A percentile compares a stretch with the other conserved stretches of the same genome.
Conservation (phyloP, 2,797 vertebrate species). For the Crocodylus rhombifer region DNA sequence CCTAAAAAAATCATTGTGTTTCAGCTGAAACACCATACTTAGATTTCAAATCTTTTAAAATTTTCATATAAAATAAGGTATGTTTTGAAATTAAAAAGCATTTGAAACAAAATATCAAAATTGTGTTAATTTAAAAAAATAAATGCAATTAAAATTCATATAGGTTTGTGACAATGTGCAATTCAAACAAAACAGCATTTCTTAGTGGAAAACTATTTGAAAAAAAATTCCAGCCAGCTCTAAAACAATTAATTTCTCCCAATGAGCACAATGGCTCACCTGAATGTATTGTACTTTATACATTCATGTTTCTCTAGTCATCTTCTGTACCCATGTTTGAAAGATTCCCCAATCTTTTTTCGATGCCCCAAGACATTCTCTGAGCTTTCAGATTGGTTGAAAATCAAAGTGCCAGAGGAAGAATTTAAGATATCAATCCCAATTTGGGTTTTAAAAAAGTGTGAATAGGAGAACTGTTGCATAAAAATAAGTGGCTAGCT, state of each 20-base stretch:
- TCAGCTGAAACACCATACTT: no score
- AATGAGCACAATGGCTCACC: not conserved
- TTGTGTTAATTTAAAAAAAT: no score
- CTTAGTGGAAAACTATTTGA: not conserved
- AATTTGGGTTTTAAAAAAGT: conserved; percentile 56
- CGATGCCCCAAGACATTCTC: not conserved
- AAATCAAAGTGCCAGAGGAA: conserved; percentile 26
- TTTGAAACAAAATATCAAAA: not conserved
- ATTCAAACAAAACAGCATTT: conserved; percentile 25
- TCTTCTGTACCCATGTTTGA: not conserved
- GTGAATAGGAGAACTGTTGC: conserved; percentile 67
- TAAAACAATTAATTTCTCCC: not conserved
- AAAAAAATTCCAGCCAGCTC: not conserved
- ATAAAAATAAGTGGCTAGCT: conserved; percentile 63
- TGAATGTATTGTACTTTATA: not conserved
- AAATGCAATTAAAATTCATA: no score
- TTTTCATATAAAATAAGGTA: not conserved
- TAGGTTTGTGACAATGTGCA: not conserved
- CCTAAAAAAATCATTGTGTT: no score
- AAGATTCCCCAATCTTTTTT: not conserved
- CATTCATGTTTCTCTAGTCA: not conserved
- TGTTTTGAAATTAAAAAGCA: not conserved
- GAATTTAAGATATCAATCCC: conserved; percentile 22
- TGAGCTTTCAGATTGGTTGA: not conserved
- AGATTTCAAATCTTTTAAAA: not conserved